phyloP scores from a whole-genome alignment of 2,797 vertebrate species.

The Echeneis naucrates region DNA sequence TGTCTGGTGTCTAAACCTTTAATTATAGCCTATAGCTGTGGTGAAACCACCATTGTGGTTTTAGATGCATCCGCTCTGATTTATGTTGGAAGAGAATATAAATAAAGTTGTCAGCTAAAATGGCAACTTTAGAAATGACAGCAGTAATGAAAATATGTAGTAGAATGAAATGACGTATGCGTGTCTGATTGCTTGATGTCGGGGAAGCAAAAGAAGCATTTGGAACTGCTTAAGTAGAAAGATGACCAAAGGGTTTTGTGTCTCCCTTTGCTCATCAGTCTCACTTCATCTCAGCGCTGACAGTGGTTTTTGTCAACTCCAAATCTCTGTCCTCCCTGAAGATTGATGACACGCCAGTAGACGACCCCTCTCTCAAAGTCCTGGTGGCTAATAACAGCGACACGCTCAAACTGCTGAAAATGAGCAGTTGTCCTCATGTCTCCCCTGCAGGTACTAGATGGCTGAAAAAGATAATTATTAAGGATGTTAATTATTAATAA shows the following conservation, averaged over 20 bases:
- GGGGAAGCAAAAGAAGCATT: not conserved
- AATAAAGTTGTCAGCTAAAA: conserved; percentile 8
- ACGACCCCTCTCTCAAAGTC: conserved; percentile 95
- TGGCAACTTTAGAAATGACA: conserved; percentile 1
- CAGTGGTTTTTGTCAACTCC: conserved; percentile 98
- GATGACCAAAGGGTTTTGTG: conserved; percentile 9
- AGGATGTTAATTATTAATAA: not conserved
- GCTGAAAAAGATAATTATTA: not conserved
- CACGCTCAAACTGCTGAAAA: conserved; percentile 95
- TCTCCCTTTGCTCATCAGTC: conserved; percentile 81
- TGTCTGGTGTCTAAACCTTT: not conserved
- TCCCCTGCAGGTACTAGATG: conserved; percentile 92
- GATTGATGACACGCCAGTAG: conserved; percentile 97
- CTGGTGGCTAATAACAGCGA: conserved; percentile 97
- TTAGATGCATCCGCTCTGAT: conserved; percentile 10
- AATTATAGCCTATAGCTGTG: not conserved
- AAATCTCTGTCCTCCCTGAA: conserved; percentile 96
- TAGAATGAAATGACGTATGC: not conserved
- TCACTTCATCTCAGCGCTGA: conserved; percentile 97
- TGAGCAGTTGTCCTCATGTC: conserved; percentile 98
- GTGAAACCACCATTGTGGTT: conserved; percentile 3
- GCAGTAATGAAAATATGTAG: not conserved
- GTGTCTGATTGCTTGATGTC: not conserved
- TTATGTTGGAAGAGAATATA: conserved; percentile 4
- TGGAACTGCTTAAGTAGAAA: not conserved